A percentile compares a stretch with the other conserved stretches of the same genome.
Conservation (phyloP, 2,888 invertebrate species). For the Scelioninae gen. 1 region DNA sequence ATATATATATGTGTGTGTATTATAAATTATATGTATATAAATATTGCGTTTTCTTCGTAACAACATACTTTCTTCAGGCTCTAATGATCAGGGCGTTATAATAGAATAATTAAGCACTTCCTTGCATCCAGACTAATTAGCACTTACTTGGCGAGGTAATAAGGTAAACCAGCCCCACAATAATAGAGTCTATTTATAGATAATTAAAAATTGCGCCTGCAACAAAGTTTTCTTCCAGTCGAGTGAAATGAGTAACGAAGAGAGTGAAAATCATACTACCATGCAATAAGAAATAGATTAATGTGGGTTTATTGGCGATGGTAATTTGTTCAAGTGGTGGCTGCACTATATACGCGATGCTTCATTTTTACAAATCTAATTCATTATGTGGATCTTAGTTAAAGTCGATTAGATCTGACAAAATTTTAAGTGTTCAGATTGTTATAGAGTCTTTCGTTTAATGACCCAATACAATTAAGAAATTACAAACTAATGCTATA, state of each 20-base stretch:
- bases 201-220: slow-evolving; percentile 55
- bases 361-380: background rate
- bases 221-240: slow-evolving; percentile 35
- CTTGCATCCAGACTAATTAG: slow-evolving; percentile 61
- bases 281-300: slow-evolving; percentile 22
- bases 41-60: slow-evolving; percentile 44
- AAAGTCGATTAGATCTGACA: background rate
- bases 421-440: background rate
- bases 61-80: slow-evolving; percentile 49
- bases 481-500: no score
- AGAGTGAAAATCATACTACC: slow-evolving; percentile 50
- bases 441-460: no score
- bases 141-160: slow-evolving; percentile 55
- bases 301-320: slow-evolving; percentile 25
- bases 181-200: slow-evolving; percentile 63
- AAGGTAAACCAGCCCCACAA: slow-evolving; percentile 44
- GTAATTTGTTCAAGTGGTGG: slow-evolving; percentile 11
- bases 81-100: slow-evolving; percentile 57
- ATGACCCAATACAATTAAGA: no score
- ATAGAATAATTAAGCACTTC: slow-evolving; percentile 66
- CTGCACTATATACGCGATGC: background rate
- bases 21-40: slow-evolving; percentile 46
- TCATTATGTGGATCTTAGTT: slow-evolving; percentile 9
- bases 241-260: slow-evolving; percentile 42
- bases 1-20: slow-evolving; percentile 42